Evolutionary conservation across 2,888 invertebrate genomes (phyloP), one percentile per base, ranked within the genome.

Genomic region (Drosophila helvetica): DNA sequence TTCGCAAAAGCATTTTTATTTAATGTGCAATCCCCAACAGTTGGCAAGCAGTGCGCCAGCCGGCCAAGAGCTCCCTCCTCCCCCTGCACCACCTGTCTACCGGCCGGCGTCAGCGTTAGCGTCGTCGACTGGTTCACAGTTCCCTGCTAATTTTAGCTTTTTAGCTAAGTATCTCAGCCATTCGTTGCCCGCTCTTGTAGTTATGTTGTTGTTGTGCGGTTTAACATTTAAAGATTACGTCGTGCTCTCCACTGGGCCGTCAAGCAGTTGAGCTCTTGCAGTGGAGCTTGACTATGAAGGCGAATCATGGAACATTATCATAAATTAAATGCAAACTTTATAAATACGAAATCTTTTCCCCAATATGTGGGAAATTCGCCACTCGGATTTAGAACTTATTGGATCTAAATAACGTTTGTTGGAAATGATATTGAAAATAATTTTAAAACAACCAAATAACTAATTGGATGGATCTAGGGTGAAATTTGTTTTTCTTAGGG

Each of bases 91-190:
- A 25, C 7, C 25, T 25, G 25, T 25, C 25, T 25, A 7, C 25
- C 25, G 25, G 25, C 25, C 25, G 25, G 25, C 25, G 1, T 25
- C 25, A 25, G 25, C 25, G 7, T 25, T 25, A 25, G 25, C 47
- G 57, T 48, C n/a, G 48, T 38, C 46, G 56, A 38, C 38, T 38
- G 38, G 38, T 38, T 79, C 66, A 58, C 71, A 79, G 71, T 82
- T 81, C 73, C 51, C 64, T 60, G 80, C 88, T 88, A 88, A 88
- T 73, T 89, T 78, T 88, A 88, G 88, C 76, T 62, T 78, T 83
- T 88, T 83, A 89, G 88, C 86, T 81, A 80, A 64, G 71, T 65
- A 77, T 78, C 78, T 84, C 78, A 70, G 71, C 71, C 79, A 72
- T 74, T 60, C 38, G 33, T 30, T 51, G 33, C 3, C 19, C 67